Conservation (phyloP, 1,140 invertebrate genomes). For the Bombus superbus region DNA sequence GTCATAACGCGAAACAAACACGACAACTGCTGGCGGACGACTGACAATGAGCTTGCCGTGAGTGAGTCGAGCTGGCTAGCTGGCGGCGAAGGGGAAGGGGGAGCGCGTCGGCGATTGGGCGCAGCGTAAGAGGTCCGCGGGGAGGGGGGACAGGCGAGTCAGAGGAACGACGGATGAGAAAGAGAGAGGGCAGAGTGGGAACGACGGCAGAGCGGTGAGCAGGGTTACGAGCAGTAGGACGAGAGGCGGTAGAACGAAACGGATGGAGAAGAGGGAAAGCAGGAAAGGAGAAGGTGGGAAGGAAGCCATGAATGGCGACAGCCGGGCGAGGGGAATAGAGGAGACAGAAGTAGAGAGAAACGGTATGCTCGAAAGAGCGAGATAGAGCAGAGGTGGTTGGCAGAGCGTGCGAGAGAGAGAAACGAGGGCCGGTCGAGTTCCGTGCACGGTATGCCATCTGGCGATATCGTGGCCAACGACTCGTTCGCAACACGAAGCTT, state of each 20-base stretch:
- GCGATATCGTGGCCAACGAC: conserved; percentile 76
- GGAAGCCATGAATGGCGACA: conserved; percentile 72
- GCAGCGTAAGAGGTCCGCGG: conserved; percentile 56
- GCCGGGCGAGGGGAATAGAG: conserved; percentile 45
- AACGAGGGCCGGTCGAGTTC: conserved; percentile 34
- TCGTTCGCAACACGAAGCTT: conserved; percentile 81
- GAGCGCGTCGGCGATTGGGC: conserved; percentile 28
- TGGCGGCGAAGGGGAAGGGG: conserved; percentile 15
- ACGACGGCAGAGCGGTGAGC: not conserved
- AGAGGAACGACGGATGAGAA: conserved; percentile 2
- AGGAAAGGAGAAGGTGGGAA: conserved; percentile 70
- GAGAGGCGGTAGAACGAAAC: conserved; percentile 54
- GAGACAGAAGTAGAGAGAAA: conserved; percentile 41
- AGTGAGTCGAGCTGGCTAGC: conserved; percentile 39
- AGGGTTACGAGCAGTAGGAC: conserved; percentile 11
- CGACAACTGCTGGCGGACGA: conserved; percentile 65
- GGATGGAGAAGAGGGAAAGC: conserved; percentile 65
- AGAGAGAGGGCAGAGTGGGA: conserved; percentile 18
- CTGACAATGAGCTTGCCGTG: conserved; percentile 65
- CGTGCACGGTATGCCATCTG: conserved; percentile 78
- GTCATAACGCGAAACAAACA: conserved; percentile 50
- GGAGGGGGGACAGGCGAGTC: conserved; percentile 36
- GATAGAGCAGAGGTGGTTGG: not conserved
- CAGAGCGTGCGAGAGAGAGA: not conserved
- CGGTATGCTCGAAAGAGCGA: conserved; percentile 8